These are phyloP conservation scores for Acanthosoma haemorrhoidale DNA, from an alignment of 2,888 invertebrate genomes.

Conservation along the genomic window DNA sequence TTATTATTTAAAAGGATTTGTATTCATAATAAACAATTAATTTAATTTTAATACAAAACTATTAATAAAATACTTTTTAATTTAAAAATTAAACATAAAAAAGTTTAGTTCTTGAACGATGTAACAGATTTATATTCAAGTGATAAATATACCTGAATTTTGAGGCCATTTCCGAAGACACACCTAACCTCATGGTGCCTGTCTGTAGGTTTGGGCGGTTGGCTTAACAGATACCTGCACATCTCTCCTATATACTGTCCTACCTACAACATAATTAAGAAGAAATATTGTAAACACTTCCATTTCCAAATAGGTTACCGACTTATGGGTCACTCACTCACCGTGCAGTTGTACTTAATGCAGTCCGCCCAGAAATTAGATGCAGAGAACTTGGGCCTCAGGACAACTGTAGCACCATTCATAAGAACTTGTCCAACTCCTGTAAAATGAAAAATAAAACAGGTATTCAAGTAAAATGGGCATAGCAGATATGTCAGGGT, in stretches of 20 bases:
- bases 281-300: too few relatives aligned
- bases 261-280: slow-evolving; percentile 55
- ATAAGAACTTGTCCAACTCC: slow-evolving; percentile 47
- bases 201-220: slow-evolving; percentile 59
- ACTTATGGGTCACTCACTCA: slow-evolving; percentile 42
- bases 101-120: too few relatives aligned
- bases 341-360: slow-evolving; percentile 49
- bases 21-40: too few relatives aligned
- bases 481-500: neutral
- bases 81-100: too few relatives aligned
- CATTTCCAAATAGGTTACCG: neutral
- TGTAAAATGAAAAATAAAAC: neutral
- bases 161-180: slow-evolving; percentile 90
- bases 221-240: slow-evolving; percentile 75
- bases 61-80: too few relatives aligned
- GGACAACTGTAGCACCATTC: slow-evolving; percentile 47
- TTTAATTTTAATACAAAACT: too few relatives aligned
- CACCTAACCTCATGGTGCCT: slow-evolving; percentile 66
- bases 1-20: too few relatives aligned
- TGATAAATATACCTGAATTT: slow-evolving; percentile 59
- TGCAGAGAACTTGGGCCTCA: slow-evolving; percentile 48
- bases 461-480: neutral
- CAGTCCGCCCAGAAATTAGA: slow-evolving; percentile 51
- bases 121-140: neutral
- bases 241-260: slow-evolving; percentile 88